phyloP scores from a whole-genome alignment of 2,113 vertebrate species.

The Rhinopithecus roxellana region DNA sequence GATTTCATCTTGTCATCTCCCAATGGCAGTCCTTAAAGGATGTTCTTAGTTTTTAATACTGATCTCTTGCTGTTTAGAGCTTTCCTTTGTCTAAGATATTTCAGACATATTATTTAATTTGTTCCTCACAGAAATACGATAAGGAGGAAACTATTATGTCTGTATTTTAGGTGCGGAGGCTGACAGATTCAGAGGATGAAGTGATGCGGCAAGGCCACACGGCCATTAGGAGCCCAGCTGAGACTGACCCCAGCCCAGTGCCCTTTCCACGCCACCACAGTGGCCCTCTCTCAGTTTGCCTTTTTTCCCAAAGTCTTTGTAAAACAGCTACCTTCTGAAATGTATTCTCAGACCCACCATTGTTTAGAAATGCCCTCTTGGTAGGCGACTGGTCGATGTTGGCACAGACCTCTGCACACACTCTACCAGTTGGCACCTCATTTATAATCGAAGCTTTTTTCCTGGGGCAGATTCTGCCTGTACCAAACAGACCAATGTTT shows the following conservation, averaged over 20 bases:
- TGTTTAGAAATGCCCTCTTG: not conserved
- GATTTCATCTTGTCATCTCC: not conserved
- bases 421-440: not conserved
- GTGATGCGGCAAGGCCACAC: not conserved
- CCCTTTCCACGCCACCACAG: not conserved
- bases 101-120: not conserved
- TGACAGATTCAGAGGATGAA: not conserved
- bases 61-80: not conserved
- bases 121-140: not conserved
- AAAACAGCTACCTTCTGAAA: not conserved
- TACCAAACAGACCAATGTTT: not conserved
- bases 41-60: not conserved
- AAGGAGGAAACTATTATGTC: not conserved
- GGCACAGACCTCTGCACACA: not conserved
- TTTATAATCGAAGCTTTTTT: slow-evolving; percentile 26
- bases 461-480: not conserved
- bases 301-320: slow-evolving; percentile 17
- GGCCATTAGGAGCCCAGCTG: not conserved
- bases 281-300: not conserved
- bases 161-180: not conserved
- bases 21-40: not conserved
- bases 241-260: not conserved
- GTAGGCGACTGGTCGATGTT: not conserved
- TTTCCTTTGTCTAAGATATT: not conserved
- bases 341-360: slow-evolving; percentile 12